Evolutionary conservation across 1,140 invertebrate genomes (phyloP).

Genomic region (Tetragonula clypearis): DNA sequence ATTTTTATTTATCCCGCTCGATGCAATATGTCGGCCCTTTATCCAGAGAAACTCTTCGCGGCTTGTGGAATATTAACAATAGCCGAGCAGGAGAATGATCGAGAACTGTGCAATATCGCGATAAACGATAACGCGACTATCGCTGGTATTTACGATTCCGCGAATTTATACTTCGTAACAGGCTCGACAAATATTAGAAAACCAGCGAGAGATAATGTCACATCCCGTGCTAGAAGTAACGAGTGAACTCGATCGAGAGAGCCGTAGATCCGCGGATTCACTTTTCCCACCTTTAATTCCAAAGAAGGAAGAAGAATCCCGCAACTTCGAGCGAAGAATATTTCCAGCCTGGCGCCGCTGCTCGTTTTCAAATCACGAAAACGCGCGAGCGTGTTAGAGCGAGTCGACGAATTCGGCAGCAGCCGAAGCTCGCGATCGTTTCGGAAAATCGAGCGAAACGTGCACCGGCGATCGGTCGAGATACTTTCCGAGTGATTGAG

Average conservation of each 20-base stretch:
- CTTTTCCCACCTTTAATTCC: slow-evolving; percentile 33
- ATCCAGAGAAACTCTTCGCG: too few relatives aligned
- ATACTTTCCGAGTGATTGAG: slow-evolving; percentile 11
- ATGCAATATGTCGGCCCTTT: too few relatives aligned
- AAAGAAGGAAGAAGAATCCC: slow-evolving; percentile 5
- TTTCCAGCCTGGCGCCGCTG: neutral
- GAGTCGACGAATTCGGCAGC: neutral
- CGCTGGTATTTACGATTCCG: slow-evolving; percentile 30
- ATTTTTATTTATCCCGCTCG: neutral
- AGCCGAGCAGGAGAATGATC: neutral
- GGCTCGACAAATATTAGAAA: slow-evolving; percentile 37
- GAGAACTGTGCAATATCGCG: neutral
- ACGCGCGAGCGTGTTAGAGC: neutral
- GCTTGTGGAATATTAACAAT: neutral
- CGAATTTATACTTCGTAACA: slow-evolving; percentile 32
- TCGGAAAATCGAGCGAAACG: neutral
- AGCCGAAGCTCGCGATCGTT: neutral
- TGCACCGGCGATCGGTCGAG: neutral
- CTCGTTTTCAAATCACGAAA: slow-evolving; percentile 17
- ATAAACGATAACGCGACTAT: slow-evolving; percentile 35
- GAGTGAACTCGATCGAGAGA: neutral
- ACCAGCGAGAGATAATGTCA: slow-evolving; percentile 3
- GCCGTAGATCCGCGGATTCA: neutral
- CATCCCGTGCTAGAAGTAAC: neutral
- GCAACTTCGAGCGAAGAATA: slow-evolving; percentile 10